phyloP scores from a whole-genome alignment of 1,140 invertebrate genomes.

The Pogonomyrmex barbatus region DNA sequence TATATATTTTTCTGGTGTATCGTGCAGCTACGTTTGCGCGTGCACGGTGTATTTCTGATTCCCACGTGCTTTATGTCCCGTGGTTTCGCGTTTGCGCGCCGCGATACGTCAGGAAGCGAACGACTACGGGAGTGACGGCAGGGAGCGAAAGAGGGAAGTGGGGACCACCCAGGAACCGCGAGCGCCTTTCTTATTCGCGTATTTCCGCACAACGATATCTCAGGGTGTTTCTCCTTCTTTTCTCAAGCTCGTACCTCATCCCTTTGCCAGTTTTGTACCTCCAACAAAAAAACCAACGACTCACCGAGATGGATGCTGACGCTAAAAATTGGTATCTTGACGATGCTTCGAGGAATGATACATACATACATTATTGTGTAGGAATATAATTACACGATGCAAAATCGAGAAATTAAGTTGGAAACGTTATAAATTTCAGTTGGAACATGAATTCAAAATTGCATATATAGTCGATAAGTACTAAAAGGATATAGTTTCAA shows the following conservation, averaged over 20 bases:
- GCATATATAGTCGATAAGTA: not conserved
- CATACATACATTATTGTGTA: not conserved
- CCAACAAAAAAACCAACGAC: not conserved
- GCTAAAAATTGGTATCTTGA: constrained; percentile 5
- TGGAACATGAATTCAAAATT: constrained; percentile 6
- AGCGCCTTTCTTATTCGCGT: constrained; percentile 46
- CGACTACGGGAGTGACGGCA: not conserved
- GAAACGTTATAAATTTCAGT: not conserved
- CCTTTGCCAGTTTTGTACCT: not conserved
- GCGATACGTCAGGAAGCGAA: constrained; percentile 37
- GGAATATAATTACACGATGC: not conserved
- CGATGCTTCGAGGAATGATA: not conserved
- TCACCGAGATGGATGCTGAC: constrained; percentile 3
- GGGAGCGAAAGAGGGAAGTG: not conserved
- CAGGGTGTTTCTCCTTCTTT: not conserved
- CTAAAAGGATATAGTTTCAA: not conserved
- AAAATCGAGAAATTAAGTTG: not conserved
- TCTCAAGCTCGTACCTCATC: not conserved
- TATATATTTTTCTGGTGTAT: constrained; percentile 46
- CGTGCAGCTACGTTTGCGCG: constrained; percentile 30
- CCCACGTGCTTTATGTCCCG: constrained; percentile 54
- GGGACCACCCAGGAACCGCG: constrained; percentile 53
- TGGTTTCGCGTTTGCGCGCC: constrained; percentile 61
- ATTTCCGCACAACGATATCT: constrained; percentile 33
- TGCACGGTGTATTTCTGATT: constrained; percentile 49